Evolutionary conservation across 2,797 vertebrate genomes (phyloP).

Genomic region (Xyrichtys novacula): DNA sequence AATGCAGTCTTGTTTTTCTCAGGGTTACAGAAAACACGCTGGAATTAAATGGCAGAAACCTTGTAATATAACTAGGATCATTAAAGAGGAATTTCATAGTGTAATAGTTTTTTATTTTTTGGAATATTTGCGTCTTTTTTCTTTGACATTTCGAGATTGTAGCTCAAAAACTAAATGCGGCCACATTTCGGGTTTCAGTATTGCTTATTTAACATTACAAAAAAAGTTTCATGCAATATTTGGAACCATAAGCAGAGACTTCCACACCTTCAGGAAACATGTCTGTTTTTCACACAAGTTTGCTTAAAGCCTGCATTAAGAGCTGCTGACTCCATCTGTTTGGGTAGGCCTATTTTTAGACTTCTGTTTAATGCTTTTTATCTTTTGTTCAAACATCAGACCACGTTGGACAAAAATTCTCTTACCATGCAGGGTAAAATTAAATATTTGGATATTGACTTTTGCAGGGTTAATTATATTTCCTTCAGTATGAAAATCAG

Average conservation of each 20-base stretch:
- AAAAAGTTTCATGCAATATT: constrained; percentile 22
- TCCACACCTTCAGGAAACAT: constrained; percentile 27
- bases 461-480: constrained; percentile 10
- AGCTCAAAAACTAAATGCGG: background rate
- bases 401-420: constrained; percentile 34
- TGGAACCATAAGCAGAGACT: constrained; percentile 27
- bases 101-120: no score
- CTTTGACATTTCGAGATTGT: no score
- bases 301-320: constrained; percentile 55
- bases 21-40: background rate
- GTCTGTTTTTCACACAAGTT: constrained; percentile 41
- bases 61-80: background rate
- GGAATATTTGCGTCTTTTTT: no score
- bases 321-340: constrained; percentile 56
- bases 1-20: background rate
- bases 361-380: constrained; percentile 50
- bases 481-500: constrained; percentile 27
- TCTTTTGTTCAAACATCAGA: constrained; percentile 58
- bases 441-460: constrained; percentile 23
- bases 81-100: background rate
- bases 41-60: background rate
- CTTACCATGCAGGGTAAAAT: constrained; percentile 17
- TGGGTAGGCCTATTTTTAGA: constrained; percentile 59
- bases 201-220: constrained; percentile 11
- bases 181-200: background rate